Conservation (phyloP, 2,113 vertebrate species). For the Microcebus jonahi region DNA sequence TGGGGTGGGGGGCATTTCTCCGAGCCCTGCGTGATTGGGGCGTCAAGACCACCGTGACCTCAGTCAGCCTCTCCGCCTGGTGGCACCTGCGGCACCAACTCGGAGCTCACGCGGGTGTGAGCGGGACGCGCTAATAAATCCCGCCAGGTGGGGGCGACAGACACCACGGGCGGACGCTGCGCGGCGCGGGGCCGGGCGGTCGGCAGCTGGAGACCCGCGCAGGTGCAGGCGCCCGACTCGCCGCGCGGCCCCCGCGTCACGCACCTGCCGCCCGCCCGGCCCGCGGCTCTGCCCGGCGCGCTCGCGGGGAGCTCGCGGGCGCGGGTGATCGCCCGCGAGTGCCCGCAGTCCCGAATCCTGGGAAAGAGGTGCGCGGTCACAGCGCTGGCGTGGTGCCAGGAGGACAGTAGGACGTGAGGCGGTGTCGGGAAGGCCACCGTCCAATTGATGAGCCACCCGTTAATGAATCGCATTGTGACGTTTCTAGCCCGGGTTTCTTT, state of each 20-base stretch:
- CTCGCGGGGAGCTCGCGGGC: background rate
- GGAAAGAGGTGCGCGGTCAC: background rate
- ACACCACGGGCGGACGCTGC: background rate
- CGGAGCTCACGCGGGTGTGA: fast-evolving
- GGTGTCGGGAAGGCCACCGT: background rate
- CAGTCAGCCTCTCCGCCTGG: fast-evolving
- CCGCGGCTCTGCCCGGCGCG: background rate
- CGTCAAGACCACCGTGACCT: background rate
- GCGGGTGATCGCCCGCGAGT: too few species aligned
- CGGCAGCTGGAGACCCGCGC: fast-evolving
- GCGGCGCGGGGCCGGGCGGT: fast-evolving
- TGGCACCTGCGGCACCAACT: background rate
- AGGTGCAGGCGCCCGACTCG: fast-evolving
- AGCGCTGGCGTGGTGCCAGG: background rate
- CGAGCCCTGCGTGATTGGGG: background rate
- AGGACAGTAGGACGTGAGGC: background rate
- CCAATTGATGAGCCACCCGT: fast-evolving
- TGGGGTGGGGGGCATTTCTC: background rate
- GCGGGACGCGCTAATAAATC: background rate
- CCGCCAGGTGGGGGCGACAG: background rate
- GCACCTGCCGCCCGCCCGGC: fast-evolving
- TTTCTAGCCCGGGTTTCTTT: background rate
- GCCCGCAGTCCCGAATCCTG: background rate
- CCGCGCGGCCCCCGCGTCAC: fast-evolving
- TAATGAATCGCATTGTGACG: fast-evolving